Evolutionary conservation across 2,797 vertebrate genomes (phyloP).

Genomic region (Tapirus indicus): DNA sequence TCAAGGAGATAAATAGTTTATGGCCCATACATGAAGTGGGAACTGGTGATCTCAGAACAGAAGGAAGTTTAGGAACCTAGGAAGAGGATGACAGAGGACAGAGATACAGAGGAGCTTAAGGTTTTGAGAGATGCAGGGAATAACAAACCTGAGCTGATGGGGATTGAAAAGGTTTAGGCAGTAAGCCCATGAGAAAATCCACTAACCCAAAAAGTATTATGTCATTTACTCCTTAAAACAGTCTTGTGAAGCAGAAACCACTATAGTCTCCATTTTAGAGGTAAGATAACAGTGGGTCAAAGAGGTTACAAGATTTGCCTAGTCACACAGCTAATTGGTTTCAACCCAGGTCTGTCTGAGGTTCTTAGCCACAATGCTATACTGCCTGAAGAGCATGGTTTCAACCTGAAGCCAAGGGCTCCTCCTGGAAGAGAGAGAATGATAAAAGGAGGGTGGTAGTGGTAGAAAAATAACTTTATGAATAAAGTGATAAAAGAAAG

Average conservation of each 20-base stretch:
- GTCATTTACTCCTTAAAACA: not conserved
- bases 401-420: not conserved
- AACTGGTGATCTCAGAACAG: not conserved
- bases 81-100: not conserved
- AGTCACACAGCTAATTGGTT: not conserved
- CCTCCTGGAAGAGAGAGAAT: not conserved
- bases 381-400: not conserved
- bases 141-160: not conserved
- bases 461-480: not conserved
- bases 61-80: not conserved
- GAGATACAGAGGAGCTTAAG: not conserved
- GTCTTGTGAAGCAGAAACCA: not conserved
- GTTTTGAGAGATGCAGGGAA: not conserved
- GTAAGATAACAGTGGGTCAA: not conserved
- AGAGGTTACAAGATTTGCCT: not conserved
- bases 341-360: not conserved
- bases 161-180: not conserved
- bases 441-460: not conserved
- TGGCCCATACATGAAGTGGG: not conserved
- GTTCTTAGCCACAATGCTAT: not conserved
- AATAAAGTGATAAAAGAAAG: not conserved
- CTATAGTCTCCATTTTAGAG: not conserved
- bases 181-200: not conserved
- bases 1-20: not conserved
- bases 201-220: not conserved